These are phyloP conservation scores for Zoanthus sansibaricus DNA, from an alignment of 92 coral and sea anemone species.

Conservation along the genomic window DNA sequence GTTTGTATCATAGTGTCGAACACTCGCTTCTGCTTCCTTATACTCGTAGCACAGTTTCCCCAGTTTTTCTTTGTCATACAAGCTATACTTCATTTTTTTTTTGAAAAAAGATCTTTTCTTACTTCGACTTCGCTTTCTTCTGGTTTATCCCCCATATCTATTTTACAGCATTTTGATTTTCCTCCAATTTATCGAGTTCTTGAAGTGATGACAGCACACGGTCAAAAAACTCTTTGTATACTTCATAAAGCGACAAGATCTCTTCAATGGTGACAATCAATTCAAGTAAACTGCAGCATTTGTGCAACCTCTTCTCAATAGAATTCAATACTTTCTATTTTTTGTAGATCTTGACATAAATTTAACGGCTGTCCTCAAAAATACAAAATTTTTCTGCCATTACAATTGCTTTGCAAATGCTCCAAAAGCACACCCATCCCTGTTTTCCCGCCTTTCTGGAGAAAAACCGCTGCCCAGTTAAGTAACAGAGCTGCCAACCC, in stretches of 20 bases:
- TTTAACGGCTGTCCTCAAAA: neutral
- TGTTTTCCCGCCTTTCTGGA: neutral
- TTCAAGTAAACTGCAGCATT: constrained; percentile 6
- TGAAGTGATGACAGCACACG: neutral
- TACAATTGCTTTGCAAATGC: neutral
- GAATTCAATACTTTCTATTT: neutral
- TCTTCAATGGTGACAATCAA: constrained; percentile 2
- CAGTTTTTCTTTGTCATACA: neutral
- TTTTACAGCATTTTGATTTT: neutral
- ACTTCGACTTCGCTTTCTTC: neutral
- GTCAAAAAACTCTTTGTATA: neutral
- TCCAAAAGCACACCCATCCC: neutral
- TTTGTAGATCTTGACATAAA: neutral
- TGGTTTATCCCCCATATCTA: neutral
- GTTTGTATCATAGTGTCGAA: neutral
- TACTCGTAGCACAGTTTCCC: neutral
- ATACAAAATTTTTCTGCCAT: neutral
- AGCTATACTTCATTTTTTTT: neutral
- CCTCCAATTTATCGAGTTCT: neutral
- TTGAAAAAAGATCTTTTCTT: neutral
- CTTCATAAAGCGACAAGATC: neutral
- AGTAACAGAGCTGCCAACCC: constrained; percentile 13
- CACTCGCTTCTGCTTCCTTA: neutral
- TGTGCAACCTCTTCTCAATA: neutral
- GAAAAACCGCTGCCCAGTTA: constrained; percentile 8